phyloP scores from a whole-genome alignment of 1,140 invertebrate species.

The Bombus picipes region DNA sequence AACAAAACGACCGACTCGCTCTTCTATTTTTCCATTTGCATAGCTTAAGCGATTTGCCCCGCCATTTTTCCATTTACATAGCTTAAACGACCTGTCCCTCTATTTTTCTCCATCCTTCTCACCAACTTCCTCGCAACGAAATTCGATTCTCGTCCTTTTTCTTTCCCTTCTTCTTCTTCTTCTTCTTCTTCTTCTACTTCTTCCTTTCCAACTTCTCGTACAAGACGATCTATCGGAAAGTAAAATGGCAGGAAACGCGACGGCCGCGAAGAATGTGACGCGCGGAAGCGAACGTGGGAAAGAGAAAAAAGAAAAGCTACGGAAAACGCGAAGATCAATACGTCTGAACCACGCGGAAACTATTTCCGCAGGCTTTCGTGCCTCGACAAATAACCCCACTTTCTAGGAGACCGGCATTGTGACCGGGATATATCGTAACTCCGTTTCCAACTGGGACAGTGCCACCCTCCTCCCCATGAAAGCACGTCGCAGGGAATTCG shows the following conservation, averaged over 20 bases:
- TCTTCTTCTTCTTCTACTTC: too few species aligned
- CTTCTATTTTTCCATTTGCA: slow-evolving; percentile 42
- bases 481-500: background rate
- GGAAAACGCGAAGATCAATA: slow-evolving; percentile 52
- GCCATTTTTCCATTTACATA: slow-evolving; percentile 51
- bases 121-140: slow-evolving; percentile 11
- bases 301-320: background rate
- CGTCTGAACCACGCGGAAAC: slow-evolving; percentile 41
- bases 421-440: slow-evolving; percentile 55
- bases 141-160: background rate
- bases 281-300: background rate
- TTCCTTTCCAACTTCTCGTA: too few species aligned
- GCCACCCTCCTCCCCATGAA: background rate
- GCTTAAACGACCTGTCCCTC: slow-evolving; percentile 40
- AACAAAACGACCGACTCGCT: slow-evolving; percentile 11
- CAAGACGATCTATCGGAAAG: background rate
- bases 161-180: background rate
- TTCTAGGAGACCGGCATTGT: slow-evolving; percentile 43
- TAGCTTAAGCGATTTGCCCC: slow-evolving; percentile 48
- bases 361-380: slow-evolving; percentile 50
- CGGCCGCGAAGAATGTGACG: too few species aligned
- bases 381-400: slow-evolving; percentile 61
- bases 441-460: slow-evolving; percentile 40
- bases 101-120: slow-evolving; percentile 8
- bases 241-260: background rate